phyloP scores from a whole-genome alignment of 2,113 vertebrate genomes.

The Odontesthes bonariensis region DNA sequence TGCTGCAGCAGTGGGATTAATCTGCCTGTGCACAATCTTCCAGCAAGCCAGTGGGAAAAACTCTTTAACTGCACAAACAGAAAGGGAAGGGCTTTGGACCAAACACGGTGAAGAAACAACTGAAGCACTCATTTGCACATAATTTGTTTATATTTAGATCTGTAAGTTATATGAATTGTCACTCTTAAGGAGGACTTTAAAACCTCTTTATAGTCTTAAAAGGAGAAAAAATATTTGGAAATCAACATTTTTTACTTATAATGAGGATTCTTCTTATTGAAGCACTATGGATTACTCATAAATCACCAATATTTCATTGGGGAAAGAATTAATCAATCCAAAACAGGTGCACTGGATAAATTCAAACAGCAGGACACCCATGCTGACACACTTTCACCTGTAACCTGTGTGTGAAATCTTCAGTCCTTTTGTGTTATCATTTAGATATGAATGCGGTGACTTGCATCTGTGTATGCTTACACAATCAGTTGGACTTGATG shows the following conservation, averaged over 20 bases:
- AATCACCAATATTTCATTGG: too few relatives aligned
- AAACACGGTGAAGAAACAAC: neutral
- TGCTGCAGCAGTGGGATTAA: conserved; percentile 22
- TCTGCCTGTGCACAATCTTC: neutral
- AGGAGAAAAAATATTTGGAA: too few relatives aligned
- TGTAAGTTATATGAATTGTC: neutral
- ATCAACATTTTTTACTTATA: too few relatives aligned
- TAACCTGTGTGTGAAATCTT: conserved; percentile 6
- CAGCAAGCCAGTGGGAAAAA: neutral
- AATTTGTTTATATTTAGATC: neutral
- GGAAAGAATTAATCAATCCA: too few relatives aligned
- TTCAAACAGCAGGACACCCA: neutral
- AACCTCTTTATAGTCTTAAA: too few relatives aligned
- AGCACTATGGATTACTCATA: too few relatives aligned
- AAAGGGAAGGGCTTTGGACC: neutral
- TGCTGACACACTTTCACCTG: conserved; percentile 14
- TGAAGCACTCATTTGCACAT: neutral
- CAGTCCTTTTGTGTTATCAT: neutral
- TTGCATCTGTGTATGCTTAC: neutral
- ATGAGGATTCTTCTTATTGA: too few relatives aligned
- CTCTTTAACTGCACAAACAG: neutral
- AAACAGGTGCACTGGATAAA: too few relatives aligned
- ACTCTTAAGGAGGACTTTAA: too few relatives aligned
- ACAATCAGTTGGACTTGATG: too few relatives aligned
- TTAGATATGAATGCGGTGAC: conserved; percentile 22